phyloP scores from a whole-genome alignment of 2,888 invertebrate genomes.

The Mongoloraphidia duomilia region DNA sequence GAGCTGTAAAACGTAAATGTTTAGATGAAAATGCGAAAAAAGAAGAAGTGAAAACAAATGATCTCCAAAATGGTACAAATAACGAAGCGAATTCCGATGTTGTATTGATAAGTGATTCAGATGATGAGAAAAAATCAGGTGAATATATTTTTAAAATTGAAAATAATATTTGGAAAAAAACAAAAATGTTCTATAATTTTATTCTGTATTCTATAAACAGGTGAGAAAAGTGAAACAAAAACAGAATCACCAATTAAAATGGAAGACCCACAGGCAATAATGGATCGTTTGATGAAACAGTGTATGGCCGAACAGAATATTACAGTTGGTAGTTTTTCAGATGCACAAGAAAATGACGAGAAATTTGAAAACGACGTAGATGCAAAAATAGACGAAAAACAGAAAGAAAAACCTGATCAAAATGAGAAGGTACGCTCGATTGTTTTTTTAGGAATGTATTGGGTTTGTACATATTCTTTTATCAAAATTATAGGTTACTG shows the following conservation, averaged over 20 bases:
- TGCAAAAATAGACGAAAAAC: conserved; percentile 9
- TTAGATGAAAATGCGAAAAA: background rate
- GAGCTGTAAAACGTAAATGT: background rate
- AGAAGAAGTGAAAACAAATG: background rate
- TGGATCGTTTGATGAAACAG: conserved; percentile 34
- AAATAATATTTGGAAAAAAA: no score
- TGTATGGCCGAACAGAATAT: conserved; percentile 27
- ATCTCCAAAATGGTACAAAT: background rate
- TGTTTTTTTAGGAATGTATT: conserved; percentile 3
- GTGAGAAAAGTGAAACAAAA: conserved; percentile 1
- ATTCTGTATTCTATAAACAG: no score
- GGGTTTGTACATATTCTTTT: no score
- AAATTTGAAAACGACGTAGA: conserved; percentile 17
- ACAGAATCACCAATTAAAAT: conserved; percentile 1
- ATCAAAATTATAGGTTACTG: no score
- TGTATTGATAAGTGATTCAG: conserved; percentile 6
- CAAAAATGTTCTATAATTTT: no score
- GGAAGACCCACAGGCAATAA: conserved; percentile 28
- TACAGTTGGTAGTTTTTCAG: conserved; percentile 20
- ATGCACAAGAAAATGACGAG: conserved; percentile 18
- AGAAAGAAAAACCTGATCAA: conserved; percentile 15
- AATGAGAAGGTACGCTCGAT: conserved; percentile 18
- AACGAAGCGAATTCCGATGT: conserved; percentile 6
- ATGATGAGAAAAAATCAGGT: background rate
- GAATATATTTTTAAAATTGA: no score